A percentile compares a stretch with the other conserved stretches of the same genome.
Conservation (phyloP, 2,797 vertebrate genomes). For the Sebastes paucispinis region DNA sequence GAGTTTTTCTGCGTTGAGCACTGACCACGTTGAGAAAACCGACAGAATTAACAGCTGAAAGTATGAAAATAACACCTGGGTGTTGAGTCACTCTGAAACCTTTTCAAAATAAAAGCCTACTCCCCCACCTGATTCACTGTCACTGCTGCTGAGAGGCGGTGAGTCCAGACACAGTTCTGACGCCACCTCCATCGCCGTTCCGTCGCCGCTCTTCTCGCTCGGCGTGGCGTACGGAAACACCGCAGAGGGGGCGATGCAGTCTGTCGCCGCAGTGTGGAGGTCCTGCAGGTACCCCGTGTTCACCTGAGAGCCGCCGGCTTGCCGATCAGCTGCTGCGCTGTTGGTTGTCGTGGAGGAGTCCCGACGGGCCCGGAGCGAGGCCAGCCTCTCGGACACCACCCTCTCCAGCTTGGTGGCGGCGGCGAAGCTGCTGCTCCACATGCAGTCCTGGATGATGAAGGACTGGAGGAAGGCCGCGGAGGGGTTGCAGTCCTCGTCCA, state of each 20-base stretch:
- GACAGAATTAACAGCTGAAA: too few species aligned
- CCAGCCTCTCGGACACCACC: slow-evolving; percentile 88
- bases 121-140: slow-evolving; percentile 56
- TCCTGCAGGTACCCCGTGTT: slow-evolving; percentile 67
- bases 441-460: slow-evolving; percentile 94
- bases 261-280: slow-evolving; percentile 76
- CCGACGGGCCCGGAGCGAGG: slow-evolving; percentile 83
- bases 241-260: slow-evolving; percentile 88
- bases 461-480: slow-evolving; percentile 87
- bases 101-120: slow-evolving; percentile 25
- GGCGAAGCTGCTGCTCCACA: slow-evolving; percentile 95
- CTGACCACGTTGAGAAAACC: too few species aligned
- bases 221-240: slow-evolving; percentile 87
- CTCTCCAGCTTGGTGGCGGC: slow-evolving; percentile 88
- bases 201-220: slow-evolving; percentile 45
- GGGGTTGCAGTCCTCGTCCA: slow-evolving; percentile 87
- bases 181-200: background rate
- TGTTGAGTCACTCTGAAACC: background rate
- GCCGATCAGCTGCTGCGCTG: background rate
- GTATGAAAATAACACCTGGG: too few species aligned
- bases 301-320: background rate
- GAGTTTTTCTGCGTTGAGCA: too few species aligned
- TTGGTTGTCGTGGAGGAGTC: background rate
- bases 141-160: slow-evolving; percentile 44
- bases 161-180: slow-evolving; percentile 45